These are phyloP conservation scores for Epinephelus moara DNA, from an alignment of 2,113 vertebrate species.

Conservation along the genomic window DNA sequence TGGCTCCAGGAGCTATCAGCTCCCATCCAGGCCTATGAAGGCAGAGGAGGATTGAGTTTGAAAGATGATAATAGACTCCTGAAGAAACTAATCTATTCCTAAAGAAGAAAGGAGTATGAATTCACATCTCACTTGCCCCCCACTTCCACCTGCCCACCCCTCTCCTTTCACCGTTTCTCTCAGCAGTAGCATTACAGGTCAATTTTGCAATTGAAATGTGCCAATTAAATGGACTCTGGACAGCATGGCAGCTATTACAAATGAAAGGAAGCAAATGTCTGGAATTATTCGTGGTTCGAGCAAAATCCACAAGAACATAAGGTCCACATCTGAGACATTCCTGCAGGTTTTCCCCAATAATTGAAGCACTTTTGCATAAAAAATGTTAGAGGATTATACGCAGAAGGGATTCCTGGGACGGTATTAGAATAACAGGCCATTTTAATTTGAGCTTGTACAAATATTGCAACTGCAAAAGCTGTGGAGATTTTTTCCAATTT, in stretches of 20 bases:
- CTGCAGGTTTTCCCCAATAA: neutral
- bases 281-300: neutral
- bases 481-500: neutral
- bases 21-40: slow-evolving; percentile 57
- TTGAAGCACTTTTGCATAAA: neutral
- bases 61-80: slow-evolving; percentile 79
- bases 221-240: slow-evolving; percentile 49
- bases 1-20: slow-evolving; percentile 64
- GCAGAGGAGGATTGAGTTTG: slow-evolving; percentile 70
- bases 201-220: slow-evolving; percentile 56
- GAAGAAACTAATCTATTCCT: slow-evolving; percentile 78
- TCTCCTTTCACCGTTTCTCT: slow-evolving; percentile 38
- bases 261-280: slow-evolving; percentile 22
- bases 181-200: slow-evolving; percentile 43
- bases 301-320: slow-evolving; percentile 12
- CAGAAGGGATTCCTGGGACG: slow-evolving; percentile 11
- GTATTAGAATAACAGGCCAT: slow-evolving; percentile 21
- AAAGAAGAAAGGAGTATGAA: slow-evolving; percentile 66
- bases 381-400: neutral
- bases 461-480: neutral
- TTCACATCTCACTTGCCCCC: slow-evolving; percentile 42
- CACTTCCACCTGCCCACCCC: slow-evolving; percentile 29
- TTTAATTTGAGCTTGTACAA: slow-evolving; percentile 25
- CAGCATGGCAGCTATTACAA: slow-evolving; percentile 26
- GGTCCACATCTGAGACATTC: neutral